These are phyloP conservation scores for Actias luna DNA, from an alignment of 2,888 invertebrate genomes.

Conservation along the genomic window DNA sequence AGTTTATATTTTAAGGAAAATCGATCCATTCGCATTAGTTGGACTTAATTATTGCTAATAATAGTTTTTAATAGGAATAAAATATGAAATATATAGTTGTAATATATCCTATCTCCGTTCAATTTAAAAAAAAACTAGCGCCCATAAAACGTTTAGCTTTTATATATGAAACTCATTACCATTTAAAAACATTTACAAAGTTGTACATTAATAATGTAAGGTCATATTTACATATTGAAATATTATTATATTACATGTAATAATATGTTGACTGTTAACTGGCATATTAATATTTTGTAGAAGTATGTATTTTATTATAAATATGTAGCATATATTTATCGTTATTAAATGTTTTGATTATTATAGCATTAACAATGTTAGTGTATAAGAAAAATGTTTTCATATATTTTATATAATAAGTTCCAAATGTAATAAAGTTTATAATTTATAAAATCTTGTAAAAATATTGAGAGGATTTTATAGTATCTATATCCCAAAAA, in stretches of 20 bases:
- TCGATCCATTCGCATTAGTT: no score
- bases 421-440: neutral
- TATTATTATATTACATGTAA: neutral
- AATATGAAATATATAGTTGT: no score
- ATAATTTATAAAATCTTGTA: neutral
- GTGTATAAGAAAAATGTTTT: neutral
- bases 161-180: neutral
- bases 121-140: neutral
- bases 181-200: neutral
- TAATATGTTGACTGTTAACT: neutral
- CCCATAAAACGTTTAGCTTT: neutral
- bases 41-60: no score
- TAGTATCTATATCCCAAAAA: neutral
- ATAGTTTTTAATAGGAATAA: no score
- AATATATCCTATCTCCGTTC: neutral
- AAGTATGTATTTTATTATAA: neutral
- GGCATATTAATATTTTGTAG: neutral
- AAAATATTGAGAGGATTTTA: neutral
- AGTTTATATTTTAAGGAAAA: no score
- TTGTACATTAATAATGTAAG: neutral
- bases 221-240: neutral
- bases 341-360: neutral
- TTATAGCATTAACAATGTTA: neutral
- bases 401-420: neutral
- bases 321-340: neutral